Evolutionary conservation across 2,797 vertebrate genomes (phyloP), one percentile per base, ranked within the genome.

Genomic region (Limnodromus scolopaceus): DNA sequence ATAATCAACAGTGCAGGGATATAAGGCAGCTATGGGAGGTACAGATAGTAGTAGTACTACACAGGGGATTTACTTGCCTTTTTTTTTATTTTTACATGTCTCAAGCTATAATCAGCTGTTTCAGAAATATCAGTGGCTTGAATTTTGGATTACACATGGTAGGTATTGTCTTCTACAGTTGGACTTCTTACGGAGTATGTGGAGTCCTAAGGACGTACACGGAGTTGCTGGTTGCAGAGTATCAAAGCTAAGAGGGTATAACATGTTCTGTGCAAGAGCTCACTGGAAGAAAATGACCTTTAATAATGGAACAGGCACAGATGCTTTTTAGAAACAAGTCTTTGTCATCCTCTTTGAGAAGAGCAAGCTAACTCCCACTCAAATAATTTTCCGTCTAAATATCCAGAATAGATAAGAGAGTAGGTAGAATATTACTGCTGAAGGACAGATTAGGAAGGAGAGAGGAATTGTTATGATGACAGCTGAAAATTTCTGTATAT

Each of bases 281-380:
- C 22, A 24, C 65, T 86, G 84, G 36, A 58, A 51, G 88, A 94
- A 94, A 84, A 94, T 92, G 92, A 92, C 94, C 96, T 96, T 96
- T 96, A 85, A 68, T 87, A 80, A 87, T 78, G 70, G 77, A 94
- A 90, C 93, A 92, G 76, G 78, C 82, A 43, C 95, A 95, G 96
- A 97, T 96, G 95, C 95, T 94, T 95, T 94, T 93, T 81, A 94
- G 95, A 95, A 93, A 84, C 72, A 70, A 74, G 84, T 58, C 93
- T 94, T 92, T 95, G 88, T 95, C 94, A 96, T 94, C 74, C 15
- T 76, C 69, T 84, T 64, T 39, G 66, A 88, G 91, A 88, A 8
- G 85, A 93, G 69, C 87, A 86, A 43, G 85, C 77, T 43, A 39
- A 80, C 86, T 86, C 94, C 93, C 77, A 95, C 95, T 95, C 90